phyloP scores from a whole-genome alignment of 2,797 vertebrate species.

The Megalops cyprinoides region DNA sequence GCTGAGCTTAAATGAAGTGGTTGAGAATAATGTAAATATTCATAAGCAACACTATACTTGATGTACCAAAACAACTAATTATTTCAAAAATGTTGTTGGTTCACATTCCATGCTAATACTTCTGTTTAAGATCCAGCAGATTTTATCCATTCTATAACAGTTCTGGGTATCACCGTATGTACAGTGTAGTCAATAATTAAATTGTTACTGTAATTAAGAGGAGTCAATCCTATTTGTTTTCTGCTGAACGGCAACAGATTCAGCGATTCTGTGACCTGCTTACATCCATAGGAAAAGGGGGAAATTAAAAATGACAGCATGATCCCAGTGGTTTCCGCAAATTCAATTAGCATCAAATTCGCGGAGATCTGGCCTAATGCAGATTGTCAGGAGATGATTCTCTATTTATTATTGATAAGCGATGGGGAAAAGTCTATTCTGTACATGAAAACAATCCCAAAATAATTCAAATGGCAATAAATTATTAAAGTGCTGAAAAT shows the following conservation, averaged over 20 bases:
- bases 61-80: background rate
- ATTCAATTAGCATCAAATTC: background rate
- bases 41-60: background rate
- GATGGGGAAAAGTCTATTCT: background rate
- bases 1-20: too few species aligned
- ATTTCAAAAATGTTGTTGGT: background rate
- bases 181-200: constrained; percentile 27
- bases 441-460: background rate
- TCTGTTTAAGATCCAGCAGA: background rate
- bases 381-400: background rate
- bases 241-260: constrained; percentile 38
- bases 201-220: constrained; percentile 46
- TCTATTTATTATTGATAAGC: background rate
- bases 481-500: background rate
- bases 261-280: constrained; percentile 28
- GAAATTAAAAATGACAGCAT: constrained; percentile 18
- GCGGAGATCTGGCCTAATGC: background rate
- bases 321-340: background rate
- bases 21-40: background rate
- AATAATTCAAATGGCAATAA: background rate
- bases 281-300: background rate
- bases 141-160: background rate
- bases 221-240: constrained; percentile 43
- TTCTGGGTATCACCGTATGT: background rate
- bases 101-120: background rate